These are phyloP conservation scores for Papilio gigon DNA, from an alignment of 2,888 invertebrate genomes.

Conservation along the genomic window DNA sequence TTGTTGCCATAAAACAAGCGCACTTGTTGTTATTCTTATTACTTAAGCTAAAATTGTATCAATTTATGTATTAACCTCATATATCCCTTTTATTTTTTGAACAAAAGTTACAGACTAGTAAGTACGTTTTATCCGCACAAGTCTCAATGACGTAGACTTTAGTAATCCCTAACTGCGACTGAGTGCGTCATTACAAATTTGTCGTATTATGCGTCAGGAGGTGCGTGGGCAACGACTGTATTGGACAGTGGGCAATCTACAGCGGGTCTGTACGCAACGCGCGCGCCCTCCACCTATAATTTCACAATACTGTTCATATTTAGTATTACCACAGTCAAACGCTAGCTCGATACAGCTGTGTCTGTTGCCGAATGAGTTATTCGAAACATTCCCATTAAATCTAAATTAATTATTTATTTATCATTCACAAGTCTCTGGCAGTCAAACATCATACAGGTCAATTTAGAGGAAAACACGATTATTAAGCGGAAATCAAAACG, in stretches of 20 bases:
- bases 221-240: constrained; percentile 3
- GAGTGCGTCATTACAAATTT: constrained; percentile 14
- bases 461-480: constrained; percentile 18
- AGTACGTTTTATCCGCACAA: not conserved
- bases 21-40: too few relatives aligned
- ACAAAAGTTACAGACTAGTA: too few relatives aligned
- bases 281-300: constrained; percentile 17
- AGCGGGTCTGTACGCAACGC: not conserved
- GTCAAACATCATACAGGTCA: constrained; percentile 1
- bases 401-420: too few relatives aligned
- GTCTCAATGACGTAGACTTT: not conserved
- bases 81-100: too few relatives aligned
- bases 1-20: too few relatives aligned
- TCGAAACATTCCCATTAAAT: too few relatives aligned
- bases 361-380: not conserved
- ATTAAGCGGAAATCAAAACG: constrained; percentile 51
- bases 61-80: too few relatives aligned
- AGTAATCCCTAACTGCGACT: constrained; percentile 2
- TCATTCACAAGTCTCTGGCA: not conserved
- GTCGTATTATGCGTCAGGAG: constrained; percentile 12
- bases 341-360: not conserved
- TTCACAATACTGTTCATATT: not conserved
- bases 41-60: too few relatives aligned
- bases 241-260: constrained; percentile 1
- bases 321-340: not conserved